Percentiles rank a stretch among this genome's conserved stretches.
Conservation (phyloP, 1,140 invertebrate genomes). For the Conus ventricosus region DNA sequence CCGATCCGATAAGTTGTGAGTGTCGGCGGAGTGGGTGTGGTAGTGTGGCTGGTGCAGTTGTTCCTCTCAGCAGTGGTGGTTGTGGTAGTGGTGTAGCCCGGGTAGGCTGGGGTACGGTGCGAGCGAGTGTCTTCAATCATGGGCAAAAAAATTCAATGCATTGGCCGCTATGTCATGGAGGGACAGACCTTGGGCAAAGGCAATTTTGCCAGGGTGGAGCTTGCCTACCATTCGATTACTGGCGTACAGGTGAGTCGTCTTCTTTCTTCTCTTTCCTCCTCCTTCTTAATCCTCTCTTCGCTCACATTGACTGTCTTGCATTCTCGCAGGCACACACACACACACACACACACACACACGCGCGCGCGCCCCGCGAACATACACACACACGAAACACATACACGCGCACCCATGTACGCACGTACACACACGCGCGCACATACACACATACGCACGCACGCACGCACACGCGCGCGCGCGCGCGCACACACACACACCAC, state of each 20-base stretch:
- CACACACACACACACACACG: neutral
- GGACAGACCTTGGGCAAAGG: conserved; percentile 73
- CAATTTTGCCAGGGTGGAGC: conserved; percentile 74
- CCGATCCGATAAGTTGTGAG: too few species aligned
- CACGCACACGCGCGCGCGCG: too few species aligned
- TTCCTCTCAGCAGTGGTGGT: neutral
- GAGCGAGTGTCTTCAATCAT: conserved; percentile 40
- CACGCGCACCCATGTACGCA: too few species aligned
- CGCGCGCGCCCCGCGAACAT: too few species aligned
- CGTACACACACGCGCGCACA: too few species aligned
- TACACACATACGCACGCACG: too few species aligned
- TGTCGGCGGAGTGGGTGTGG: neutral
- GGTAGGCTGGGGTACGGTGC: too few species aligned
- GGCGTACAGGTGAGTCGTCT: conserved; percentile 70
- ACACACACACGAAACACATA: too few species aligned
- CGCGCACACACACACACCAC: too few species aligned
- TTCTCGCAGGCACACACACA: neutral
- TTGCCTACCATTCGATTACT: conserved; percentile 73
- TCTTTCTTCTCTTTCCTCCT: neutral
- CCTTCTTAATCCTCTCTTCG: neutral
- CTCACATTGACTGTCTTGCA: neutral
- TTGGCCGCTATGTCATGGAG: conserved; percentile 74
- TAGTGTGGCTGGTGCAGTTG: neutral
- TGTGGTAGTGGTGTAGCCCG: neutral
- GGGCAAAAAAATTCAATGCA: conserved; percentile 74